These are phyloP conservation scores for Wasmannia auropunctata DNA, from an alignment of 1,140 invertebrate genomes.

Conservation along the genomic window DNA sequence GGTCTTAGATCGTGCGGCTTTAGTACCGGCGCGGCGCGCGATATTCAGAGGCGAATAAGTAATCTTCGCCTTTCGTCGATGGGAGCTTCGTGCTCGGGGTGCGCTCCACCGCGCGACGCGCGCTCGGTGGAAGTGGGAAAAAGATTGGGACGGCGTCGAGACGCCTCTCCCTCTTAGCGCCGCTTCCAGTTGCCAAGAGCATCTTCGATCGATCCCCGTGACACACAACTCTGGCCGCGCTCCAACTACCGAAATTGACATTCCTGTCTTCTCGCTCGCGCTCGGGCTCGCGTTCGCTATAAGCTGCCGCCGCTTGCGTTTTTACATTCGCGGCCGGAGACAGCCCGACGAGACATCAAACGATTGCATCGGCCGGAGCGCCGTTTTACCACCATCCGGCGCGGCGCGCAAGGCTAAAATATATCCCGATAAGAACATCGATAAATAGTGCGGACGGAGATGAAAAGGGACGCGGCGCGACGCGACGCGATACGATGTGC, in stretches of 20 bases:
- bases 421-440: slow-evolving; percentile 27
- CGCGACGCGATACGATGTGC: background rate
- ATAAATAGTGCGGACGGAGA: slow-evolving; percentile 22
- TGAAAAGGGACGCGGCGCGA: background rate
- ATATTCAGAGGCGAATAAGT: slow-evolving; percentile 10
- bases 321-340: slow-evolving; percentile 49
- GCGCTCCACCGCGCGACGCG: slow-evolving; percentile 6
- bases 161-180: slow-evolving; percentile 56
- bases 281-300: too few species aligned
- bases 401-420: background rate
- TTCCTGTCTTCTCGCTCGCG: slow-evolving; percentile 62
- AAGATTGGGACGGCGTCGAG: slow-evolving; percentile 47
- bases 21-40: background rate
- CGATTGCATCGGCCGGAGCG: slow-evolving; percentile 37
- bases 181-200: slow-evolving; percentile 54
- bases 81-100: background rate
- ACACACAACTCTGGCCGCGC: slow-evolving; percentile 76
- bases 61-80: background rate
- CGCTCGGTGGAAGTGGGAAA: slow-evolving; percentile 29
- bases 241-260: slow-evolving; percentile 78
- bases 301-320: slow-evolving; percentile 45
- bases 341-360: slow-evolving; percentile 52
- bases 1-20: background rate
- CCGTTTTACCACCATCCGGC: slow-evolving; percentile 11
- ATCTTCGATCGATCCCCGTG: slow-evolving; percentile 76